phyloP scores from a whole-genome alignment of 2,888 invertebrate species.

The Creontiades dilutus region DNA sequence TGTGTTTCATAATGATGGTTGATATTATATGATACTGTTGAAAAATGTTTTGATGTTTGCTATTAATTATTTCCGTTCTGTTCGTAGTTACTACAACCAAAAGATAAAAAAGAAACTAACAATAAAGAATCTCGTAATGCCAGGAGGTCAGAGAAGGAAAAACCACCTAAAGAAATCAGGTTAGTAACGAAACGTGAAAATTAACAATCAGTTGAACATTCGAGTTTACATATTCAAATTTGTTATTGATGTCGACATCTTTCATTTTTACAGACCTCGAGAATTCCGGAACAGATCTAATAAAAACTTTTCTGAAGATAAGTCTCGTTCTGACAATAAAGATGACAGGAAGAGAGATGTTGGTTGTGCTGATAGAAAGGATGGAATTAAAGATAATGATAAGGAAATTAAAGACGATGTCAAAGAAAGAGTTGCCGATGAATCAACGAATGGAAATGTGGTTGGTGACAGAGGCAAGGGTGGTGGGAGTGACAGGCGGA shows the following conservation, averaged over 20 bases:
- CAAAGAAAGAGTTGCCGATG: conserved; percentile 25
- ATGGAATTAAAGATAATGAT: conserved; percentile 39
- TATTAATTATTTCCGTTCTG: not conserved
- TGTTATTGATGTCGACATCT: too few relatives aligned
- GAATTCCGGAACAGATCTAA: conserved; percentile 74
- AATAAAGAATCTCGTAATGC: conserved; percentile 66
- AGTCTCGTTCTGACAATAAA: conserved; percentile 72
- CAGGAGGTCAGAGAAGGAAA: conserved; percentile 71
- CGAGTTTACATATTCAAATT: too few relatives aligned
- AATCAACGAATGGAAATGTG: not conserved
- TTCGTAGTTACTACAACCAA: conserved; percentile 67
- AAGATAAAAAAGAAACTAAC: conserved; percentile 70
- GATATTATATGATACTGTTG: too few relatives aligned
- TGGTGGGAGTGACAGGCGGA: conserved; percentile 77
- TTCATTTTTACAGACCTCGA: conserved; percentile 68
- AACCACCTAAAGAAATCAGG: conserved; percentile 72
- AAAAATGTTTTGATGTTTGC: too few relatives aligned
- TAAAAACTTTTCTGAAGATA: conserved; percentile 76
- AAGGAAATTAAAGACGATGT: conserved; percentile 31
- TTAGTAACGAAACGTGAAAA: not conserved
- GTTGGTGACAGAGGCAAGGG: not conserved
- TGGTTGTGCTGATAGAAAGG: conserved; percentile 60
- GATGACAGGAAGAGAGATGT: conserved; percentile 46
- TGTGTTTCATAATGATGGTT: too few relatives aligned
- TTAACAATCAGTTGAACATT: not conserved